Evolutionary conservation across 1,140 invertebrate species (phyloP).

Genomic region (Lordiphosa collinella): DNA sequence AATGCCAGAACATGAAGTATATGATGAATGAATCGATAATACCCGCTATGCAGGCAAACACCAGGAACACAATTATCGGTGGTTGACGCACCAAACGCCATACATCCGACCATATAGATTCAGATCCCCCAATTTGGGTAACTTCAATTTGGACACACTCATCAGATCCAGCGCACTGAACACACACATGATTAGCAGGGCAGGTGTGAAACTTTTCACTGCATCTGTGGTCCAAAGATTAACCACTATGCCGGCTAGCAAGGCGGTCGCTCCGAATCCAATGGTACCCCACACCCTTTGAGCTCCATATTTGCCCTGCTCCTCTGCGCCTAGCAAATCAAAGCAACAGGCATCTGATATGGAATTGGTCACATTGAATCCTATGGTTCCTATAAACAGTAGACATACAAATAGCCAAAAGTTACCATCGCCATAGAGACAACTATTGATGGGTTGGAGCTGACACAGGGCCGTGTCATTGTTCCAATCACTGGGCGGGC

Average conservation of each 20-base stretch:
- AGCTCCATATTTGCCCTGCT: slow-evolving; percentile 85
- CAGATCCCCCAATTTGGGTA: slow-evolving; percentile 84
- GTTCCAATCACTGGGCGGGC: slow-evolving; percentile 1
- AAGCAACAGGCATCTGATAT: slow-evolving; percentile 91
- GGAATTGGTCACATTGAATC: slow-evolving; percentile 88
- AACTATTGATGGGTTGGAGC: slow-evolving; percentile 34
- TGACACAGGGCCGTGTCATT: slow-evolving; percentile 15
- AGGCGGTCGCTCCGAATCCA: slow-evolving; percentile 86
- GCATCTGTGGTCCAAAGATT: slow-evolving; percentile 81
- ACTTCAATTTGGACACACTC: slow-evolving; percentile 82
- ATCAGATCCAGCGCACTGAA: slow-evolving; percentile 84
- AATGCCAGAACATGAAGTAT: slow-evolving; percentile 89
- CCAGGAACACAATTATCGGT: slow-evolving; percentile 84
- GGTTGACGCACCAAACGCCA: slow-evolving; percentile 82
- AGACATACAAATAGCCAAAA: slow-evolving; percentile 88
- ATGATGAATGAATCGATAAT: slow-evolving; percentile 89
- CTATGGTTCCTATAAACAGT: slow-evolving; percentile 86
- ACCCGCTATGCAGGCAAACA: slow-evolving; percentile 86
- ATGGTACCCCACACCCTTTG: slow-evolving; percentile 90
- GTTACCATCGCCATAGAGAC: slow-evolving; percentile 81
- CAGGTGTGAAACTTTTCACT: slow-evolving; percentile 85
- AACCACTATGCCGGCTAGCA: slow-evolving; percentile 84
- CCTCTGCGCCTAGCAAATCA: slow-evolving; percentile 85
- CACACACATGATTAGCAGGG: slow-evolving; percentile 83
- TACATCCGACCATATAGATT: slow-evolving; percentile 84